A percentile compares a stretch with the other conserved stretches of the same genome.
Evolutionary conservation across 23 tunicate genomes (phyloP).

Genomic region (Halocynthia aurantium): DNA sequence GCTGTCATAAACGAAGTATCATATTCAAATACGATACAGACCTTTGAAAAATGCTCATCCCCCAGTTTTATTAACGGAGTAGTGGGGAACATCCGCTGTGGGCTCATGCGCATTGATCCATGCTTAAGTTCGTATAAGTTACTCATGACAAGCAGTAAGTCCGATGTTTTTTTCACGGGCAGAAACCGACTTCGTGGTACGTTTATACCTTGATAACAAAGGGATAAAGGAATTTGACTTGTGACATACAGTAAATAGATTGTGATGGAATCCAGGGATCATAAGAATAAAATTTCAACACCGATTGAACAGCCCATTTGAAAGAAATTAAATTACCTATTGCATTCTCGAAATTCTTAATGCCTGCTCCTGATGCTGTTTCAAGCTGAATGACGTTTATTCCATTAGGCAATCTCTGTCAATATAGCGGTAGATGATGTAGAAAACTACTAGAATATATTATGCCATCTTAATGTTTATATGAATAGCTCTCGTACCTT

Average conservation of each 20-base stretch:
- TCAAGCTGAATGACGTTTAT: constrained; percentile 94
- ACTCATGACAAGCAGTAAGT: constrained; percentile 89
- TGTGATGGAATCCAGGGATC: too few relatives aligned
- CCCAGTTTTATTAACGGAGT: constrained; percentile 93
- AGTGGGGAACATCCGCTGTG: constrained; percentile 67
- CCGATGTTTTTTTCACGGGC: constrained; percentile 97
- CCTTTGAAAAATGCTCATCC: constrained; percentile 92
- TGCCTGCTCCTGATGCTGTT: constrained; percentile 96
- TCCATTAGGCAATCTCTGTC: constrained; percentile 68
- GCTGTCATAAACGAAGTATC: too few relatives aligned
- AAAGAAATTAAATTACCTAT: constrained; percentile 41
- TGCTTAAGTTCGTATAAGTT: constrained; percentile 82
- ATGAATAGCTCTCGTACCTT: constrained; percentile 32
- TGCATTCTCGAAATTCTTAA: constrained; percentile 84
- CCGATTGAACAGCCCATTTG: too few relatives aligned
- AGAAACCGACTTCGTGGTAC: constrained; percentile 91
- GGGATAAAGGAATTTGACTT: too few relatives aligned
- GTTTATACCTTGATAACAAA: constrained; percentile 28
- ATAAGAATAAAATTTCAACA: too few relatives aligned
- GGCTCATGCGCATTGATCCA: constrained; percentile 83
- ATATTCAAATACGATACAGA: background rate
- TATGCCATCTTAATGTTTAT: background rate
- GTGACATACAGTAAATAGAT: too few relatives aligned
- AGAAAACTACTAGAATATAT: background rate
- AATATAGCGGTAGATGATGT: background rate